Evolutionary conservation across 2,797 vertebrate species (phyloP).

Genomic region (Micromesistius poutassou): DNA sequence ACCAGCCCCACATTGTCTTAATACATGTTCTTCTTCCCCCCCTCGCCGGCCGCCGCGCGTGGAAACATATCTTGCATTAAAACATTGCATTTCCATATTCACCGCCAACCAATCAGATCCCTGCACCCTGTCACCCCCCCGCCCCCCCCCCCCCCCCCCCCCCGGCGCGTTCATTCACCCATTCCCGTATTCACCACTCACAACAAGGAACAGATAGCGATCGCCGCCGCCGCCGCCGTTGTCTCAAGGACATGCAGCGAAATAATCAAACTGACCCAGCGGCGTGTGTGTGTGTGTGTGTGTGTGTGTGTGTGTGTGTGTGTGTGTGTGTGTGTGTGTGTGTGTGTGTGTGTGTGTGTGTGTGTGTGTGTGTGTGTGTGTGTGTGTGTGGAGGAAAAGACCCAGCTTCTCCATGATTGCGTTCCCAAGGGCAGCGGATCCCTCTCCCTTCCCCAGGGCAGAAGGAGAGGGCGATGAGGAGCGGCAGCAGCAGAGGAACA

Average conservation of each 20-base stretch:
- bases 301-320: too few species aligned
- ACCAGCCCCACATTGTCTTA: conserved; percentile 30
- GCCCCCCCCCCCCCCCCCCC: too few species aligned
- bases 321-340: too few species aligned
- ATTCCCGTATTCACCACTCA: conserved; percentile 50
- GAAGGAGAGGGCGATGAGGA: conserved; percentile 17
- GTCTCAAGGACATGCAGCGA: conserved; percentile 65
- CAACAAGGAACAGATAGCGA: conserved; percentile 57
- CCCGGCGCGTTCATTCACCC: conserved; percentile 33
- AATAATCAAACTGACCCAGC: conserved; percentile 41
- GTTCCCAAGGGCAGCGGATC: conserved; percentile 62
- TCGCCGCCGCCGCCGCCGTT: conserved; percentile 56
- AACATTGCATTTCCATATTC: conserved; percentile 7
- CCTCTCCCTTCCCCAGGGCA: not conserved
- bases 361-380: too few species aligned
- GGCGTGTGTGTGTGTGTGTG: conserved; percentile 54
- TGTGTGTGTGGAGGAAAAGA: conserved; percentile 58
- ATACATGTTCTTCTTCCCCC: not conserved
- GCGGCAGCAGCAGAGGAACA: too few species aligned
- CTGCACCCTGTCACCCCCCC: conserved; percentile 22
- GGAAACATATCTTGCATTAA: not conserved
- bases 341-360: too few species aligned
- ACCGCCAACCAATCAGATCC: conserved; percentile 16
- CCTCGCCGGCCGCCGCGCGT: not conserved
- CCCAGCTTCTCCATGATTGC: conserved; percentile 62